Evolutionary conservation across 1,140 invertebrate species (phyloP).

Genomic region (Anastatus disparis): DNA sequence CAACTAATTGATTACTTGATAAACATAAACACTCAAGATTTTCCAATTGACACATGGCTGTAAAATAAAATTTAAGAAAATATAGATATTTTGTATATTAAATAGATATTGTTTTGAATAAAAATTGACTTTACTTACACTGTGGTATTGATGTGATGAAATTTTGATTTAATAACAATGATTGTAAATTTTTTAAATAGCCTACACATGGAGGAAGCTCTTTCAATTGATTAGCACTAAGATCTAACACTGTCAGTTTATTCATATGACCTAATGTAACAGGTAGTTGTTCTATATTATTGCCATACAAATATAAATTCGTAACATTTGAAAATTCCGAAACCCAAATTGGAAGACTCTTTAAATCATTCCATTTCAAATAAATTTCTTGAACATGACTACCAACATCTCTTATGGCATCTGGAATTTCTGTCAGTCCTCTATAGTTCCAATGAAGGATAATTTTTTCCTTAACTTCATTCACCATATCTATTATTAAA

Average conservation of each 20-base stretch:
- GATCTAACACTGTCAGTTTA: constrained; percentile 51
- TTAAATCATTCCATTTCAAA: constrained; percentile 57
- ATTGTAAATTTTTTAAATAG: constrained; percentile 45
- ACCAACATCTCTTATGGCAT: constrained; percentile 47
- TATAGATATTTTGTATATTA: background rate
- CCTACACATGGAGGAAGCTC: constrained; percentile 47
- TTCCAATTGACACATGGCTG: constrained; percentile 50
- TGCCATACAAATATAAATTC: constrained; percentile 57
- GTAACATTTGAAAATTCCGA: constrained; percentile 53
- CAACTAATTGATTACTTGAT: constrained; percentile 51
- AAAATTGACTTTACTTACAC: constrained; percentile 44
- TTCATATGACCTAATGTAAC: constrained; percentile 47
- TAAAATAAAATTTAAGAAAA: constrained; percentile 7
- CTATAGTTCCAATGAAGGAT: constrained; percentile 61
- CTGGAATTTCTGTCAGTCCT: constrained; percentile 50
- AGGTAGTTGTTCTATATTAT: constrained; percentile 52
- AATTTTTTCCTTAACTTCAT: constrained; percentile 52
- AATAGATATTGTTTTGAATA: background rate
- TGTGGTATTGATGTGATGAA: constrained; percentile 47
- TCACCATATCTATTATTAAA: constrained; percentile 49
- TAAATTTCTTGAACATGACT: constrained; percentile 56
- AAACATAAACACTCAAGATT: constrained; percentile 53
- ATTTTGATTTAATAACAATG: constrained; percentile 53
- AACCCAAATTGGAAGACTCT: constrained; percentile 54
- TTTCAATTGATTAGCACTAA: constrained; percentile 53